phyloP scores from a whole-genome alignment of 2,113 vertebrate species.

The Cnemophilus loriae region DNA sequence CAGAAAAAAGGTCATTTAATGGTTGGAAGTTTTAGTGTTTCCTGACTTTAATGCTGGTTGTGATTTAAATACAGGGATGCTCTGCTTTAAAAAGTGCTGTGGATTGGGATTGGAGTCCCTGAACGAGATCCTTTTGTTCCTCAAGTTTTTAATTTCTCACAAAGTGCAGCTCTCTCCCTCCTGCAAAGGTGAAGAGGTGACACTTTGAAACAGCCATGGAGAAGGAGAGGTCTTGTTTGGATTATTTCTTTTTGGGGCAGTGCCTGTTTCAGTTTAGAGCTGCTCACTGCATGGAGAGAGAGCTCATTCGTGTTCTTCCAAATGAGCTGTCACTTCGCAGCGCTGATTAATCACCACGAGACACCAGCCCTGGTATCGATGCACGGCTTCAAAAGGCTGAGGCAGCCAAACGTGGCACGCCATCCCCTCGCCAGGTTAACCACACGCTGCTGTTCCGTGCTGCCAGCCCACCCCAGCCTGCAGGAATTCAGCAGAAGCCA shows the following conservation, averaged over 20 bases:
- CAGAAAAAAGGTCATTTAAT: neutral
- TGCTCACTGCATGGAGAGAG: neutral
- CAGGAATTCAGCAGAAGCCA: neutral
- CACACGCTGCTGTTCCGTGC: neutral
- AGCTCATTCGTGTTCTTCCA: neutral
- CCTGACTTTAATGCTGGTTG: neutral
- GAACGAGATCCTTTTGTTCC: neutral
- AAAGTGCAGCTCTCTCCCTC: neutral
- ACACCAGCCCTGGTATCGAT: neutral
- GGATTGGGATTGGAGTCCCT: neutral
- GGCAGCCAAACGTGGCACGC: neutral
- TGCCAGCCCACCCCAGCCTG: neutral
- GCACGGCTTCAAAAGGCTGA: neutral
- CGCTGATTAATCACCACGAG: neutral
- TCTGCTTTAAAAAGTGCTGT: neutral
- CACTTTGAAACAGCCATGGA: neutral
- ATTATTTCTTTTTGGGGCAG: neutral
- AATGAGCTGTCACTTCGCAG: neutral
- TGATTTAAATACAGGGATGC: neutral
- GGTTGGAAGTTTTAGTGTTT: neutral
- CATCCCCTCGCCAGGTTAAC: neutral
- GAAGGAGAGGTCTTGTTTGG: neutral
- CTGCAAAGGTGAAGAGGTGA: neutral
- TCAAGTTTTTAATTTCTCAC: neutral
- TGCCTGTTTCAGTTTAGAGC: neutral